Conservation (phyloP, 2,113 vertebrate genomes). For the Leptosomus discolor region DNA sequence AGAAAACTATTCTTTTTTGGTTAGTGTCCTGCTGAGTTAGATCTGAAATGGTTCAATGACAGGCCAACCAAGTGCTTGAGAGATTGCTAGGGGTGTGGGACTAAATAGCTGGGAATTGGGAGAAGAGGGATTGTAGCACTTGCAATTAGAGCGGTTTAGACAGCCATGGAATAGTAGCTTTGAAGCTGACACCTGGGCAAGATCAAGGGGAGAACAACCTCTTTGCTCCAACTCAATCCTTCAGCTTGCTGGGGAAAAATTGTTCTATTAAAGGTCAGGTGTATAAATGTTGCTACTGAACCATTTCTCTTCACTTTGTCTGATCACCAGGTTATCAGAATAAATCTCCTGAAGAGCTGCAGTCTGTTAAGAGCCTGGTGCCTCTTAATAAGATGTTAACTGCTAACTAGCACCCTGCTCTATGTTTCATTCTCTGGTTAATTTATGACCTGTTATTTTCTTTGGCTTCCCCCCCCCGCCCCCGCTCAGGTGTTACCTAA, state of each 20-base stretch:
- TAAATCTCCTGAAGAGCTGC: neutral
- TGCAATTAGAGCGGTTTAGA: conserved; percentile 18
- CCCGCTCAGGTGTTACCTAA: neutral
- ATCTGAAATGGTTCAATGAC: conserved; percentile 4
- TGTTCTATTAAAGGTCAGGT: conserved; percentile 7
- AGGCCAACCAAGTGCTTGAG: conserved; percentile 1
- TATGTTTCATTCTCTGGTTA: neutral
- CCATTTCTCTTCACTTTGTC: neutral
- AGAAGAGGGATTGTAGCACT: neutral
- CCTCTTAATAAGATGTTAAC: neutral
- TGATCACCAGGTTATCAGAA: neutral
- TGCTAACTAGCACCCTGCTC: neutral
- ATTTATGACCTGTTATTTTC: neutral
- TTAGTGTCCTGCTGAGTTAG: neutral
- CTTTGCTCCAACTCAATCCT: neutral
- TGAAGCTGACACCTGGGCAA: conserved; percentile 11
- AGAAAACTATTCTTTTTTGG: neutral
- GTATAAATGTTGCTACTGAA: neutral
- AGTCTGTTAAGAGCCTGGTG: neutral
- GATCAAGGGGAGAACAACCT: neutral
- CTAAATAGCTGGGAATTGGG: neutral
- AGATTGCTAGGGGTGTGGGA: conserved; percentile 5
- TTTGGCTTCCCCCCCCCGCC: neutral
- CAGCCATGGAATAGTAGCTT: neutral
- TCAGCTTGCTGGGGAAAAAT: neutral